Base-by-base conservation (phyloP, 2,888 invertebrate species). In the Caenorhabditis doughertyi region DNA sequence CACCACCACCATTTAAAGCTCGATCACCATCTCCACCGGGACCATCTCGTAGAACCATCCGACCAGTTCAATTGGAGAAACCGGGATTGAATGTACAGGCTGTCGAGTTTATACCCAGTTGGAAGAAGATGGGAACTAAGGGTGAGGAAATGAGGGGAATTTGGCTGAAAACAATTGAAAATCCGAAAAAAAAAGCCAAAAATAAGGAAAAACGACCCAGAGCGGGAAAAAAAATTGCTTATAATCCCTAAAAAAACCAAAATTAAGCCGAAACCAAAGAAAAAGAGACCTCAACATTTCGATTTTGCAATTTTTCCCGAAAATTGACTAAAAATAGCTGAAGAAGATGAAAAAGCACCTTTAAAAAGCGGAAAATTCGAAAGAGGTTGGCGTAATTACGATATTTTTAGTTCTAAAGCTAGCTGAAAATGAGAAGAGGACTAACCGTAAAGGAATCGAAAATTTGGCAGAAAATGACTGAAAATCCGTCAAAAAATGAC, bases 31-130 rank as follows among this genome's bases (percentile, higher is more conserved):
- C 49, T 55, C 27, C 53, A n/a, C 47, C 27, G 0, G 55, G 71
- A 21, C n/a, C n/a, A n/a, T n/a, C n/a, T n/a, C n/a, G n/a, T n/a
- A n/a, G n/a, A n/a, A n/a, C n/a, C n/a, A 67, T 76, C 11, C 77
- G 77, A 29, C 77, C 77, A 0, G 32, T 68, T 21, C 76, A 51
- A 1, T 51, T 83, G 29, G 21, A 65, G 3, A 9, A 64, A 9
- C 70, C 84, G 1, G 79, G 82, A 4, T 49, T 87, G 13, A 87
- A 85, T 65, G 53, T 42, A 0, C n/a, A 56, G 16, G 88, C 88
- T 0, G 64, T 67, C 1, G 84, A 79, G 25, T 88, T 88, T 51
- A 79, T 87, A 16, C 88, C 88, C 3, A 83, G 84, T 23, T 88
- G 88, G 87, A 74, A 83, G 71, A 83, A 21, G 39, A 5, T 11